phyloP scores from a whole-genome alignment of 1,140 invertebrate genomes.

The Ceratosolen fusciceps region DNA sequence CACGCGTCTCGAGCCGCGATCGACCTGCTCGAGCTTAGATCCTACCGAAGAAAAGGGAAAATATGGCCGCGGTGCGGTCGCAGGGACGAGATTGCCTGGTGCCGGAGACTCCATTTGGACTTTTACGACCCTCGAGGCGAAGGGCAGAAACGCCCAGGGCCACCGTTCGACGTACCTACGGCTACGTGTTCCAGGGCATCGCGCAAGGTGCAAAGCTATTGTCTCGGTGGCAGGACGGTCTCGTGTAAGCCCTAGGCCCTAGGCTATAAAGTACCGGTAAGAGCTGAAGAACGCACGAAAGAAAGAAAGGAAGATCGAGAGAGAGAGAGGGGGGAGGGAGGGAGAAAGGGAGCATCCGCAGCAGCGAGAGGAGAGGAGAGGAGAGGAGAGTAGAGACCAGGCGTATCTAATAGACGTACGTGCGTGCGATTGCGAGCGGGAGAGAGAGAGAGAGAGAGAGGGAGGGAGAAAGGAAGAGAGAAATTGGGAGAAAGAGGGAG shows the following conservation, averaged over 20 bases:
- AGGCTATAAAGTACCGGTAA: conserved; percentile 32
- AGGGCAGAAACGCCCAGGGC: not conserved
- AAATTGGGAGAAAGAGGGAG: too few relatives aligned
- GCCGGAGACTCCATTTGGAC: not conserved
- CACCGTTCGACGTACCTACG: not conserved
- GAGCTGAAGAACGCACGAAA: too few relatives aligned
- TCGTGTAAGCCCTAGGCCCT: not conserved
- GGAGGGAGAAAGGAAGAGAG: too few relatives aligned
- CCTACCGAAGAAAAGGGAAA: conserved; percentile 14
- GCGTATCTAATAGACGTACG: conserved; percentile 41
- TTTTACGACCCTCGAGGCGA: not conserved
- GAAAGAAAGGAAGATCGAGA: too few relatives aligned
- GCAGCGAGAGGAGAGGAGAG: too few relatives aligned
- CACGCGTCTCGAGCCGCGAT: not conserved
- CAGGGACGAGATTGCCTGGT: not conserved
- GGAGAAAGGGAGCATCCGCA: too few relatives aligned
- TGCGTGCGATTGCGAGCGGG: too few relatives aligned
- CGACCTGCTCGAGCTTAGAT: conserved; percentile 13
- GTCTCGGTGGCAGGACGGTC: conserved; percentile 47
- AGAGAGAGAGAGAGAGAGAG: too few relatives aligned
- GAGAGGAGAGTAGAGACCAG: too few relatives aligned
- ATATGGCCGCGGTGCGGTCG: not conserved
- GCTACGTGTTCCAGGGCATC: conserved; percentile 27
- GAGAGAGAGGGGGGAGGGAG: too few relatives aligned
- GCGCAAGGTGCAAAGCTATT: conserved; percentile 62